Percentiles rank a stretch among this genome's conserved stretches.
Evolutionary conservation across 53 echinoderm and acorn worm species (phyloP).

Genomic region (Stichopus horrens): DNA sequence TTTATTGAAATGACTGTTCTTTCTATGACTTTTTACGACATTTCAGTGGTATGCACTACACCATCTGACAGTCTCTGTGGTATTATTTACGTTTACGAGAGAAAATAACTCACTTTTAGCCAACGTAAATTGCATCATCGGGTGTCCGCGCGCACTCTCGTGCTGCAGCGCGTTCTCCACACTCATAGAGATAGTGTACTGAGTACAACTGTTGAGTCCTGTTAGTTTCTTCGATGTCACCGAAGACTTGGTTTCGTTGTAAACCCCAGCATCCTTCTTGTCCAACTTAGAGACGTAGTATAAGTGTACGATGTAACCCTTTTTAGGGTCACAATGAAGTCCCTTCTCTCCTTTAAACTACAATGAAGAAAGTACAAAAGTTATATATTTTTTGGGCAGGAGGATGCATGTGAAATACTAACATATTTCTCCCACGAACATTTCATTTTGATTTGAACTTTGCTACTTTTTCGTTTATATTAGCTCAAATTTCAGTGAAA

Average conservation of each 20-base stretch:
- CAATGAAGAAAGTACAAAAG: too few species aligned
- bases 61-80: too few species aligned
- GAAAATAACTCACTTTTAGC: background rate
- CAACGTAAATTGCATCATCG: background rate
- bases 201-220: background rate
- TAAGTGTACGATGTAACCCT: conserved; percentile 1
- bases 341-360: conserved; percentile 19
- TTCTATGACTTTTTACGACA: too few species aligned
- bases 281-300: conserved; percentile 8
- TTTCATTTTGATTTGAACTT: too few species aligned
- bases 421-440: too few species aligned
- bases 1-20: too few species aligned
- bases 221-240: background rate
- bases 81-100: too few species aligned
- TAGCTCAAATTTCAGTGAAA: too few species aligned
- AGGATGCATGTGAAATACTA: too few species aligned
- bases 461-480: too few species aligned
- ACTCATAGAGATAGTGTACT: conserved; percentile 10
- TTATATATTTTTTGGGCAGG: too few species aligned
- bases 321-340: conserved; percentile 31
- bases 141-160: background rate
- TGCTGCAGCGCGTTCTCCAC: conserved; percentile 12
- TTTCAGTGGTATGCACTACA: too few species aligned
- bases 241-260: background rate
- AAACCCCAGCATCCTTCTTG: conserved; percentile 8